Base-by-base conservation (phyloP, 2,888 invertebrate species). In the Perizoma affinitatum region DNA sequence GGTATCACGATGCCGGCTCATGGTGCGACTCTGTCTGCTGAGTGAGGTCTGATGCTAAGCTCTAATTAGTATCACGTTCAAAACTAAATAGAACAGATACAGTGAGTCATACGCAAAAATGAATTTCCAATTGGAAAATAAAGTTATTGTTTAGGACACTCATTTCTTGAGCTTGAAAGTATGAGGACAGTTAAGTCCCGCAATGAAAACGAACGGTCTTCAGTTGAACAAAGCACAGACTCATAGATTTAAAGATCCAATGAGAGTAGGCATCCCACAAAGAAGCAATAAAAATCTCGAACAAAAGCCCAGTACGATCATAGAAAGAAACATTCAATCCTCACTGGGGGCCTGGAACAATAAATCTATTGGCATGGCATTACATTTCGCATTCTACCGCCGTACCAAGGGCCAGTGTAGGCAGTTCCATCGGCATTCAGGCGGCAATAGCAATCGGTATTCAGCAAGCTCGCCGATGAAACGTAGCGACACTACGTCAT, bases 401-500 rank as follows among this genome's bases (percentile, higher is more conserved):
- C 70, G 63, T 63, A 58, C 75, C 74, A 74, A 77, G 79, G 78
- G 75, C 76, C 78, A 69, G 72, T 75, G 79, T 75, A 80, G 79
- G 79, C 76, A 76, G 75, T 69, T 63, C 72, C 75, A 75, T 81
- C 72, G 73, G 75, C 75, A 80, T 80, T 79, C 84, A 75, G 71
- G 62, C 67, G 66, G 68, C 22, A 69, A 69, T 61, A 68, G 71
- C 60, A 77, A 80, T 86, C 74, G 72, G 83, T 83, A 87, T 86
- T 75, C 87, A 54, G 63, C 61, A 36, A 65, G 68, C 71, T 84
- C 79, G 74, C 80, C 77, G 88, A 80, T 74, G 69, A 76, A 80
- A 82, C 88, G 89, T 86, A 80, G 70, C 76, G 71, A 72, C 85
- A 79, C 90, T 89, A 90, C 90, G 90, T 90, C 90, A 90, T 86